These are phyloP conservation scores for Pipra filicauda DNA, from an alignment of 2,113 vertebrate genomes.

Conservation along the genomic window DNA sequence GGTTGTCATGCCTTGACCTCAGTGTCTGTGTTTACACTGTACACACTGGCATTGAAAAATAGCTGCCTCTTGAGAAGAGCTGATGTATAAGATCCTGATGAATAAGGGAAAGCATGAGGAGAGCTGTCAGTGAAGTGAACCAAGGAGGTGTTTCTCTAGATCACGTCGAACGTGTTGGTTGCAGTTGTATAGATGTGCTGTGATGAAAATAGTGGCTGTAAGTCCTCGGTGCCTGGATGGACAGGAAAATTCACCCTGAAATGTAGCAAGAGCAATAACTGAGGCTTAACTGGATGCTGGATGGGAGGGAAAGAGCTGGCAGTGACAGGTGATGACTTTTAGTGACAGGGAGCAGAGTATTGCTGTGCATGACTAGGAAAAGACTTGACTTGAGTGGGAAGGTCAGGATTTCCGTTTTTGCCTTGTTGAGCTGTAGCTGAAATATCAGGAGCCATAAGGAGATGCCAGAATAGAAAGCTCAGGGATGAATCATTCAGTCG, in stretches of 20 bases:
- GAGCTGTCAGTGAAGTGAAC: neutral
- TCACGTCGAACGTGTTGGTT: fast-evolving
- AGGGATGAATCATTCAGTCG: neutral
- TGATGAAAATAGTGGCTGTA: neutral
- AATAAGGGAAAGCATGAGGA: neutral
- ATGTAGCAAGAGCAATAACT: neutral
- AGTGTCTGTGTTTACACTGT: neutral
- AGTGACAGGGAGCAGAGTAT: neutral
- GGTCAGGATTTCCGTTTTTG: neutral
- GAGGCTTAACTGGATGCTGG: neutral
- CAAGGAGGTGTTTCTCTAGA: neutral
- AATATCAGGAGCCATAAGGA: neutral
- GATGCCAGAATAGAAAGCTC: neutral
- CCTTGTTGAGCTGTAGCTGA: neutral
- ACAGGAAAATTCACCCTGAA: neutral
- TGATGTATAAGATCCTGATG: neutral
- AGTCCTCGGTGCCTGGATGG: neutral
- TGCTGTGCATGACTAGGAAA: neutral
- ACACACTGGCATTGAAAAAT: fast-evolving
- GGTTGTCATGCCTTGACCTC: fast-evolving
- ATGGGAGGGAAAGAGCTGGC: neutral
- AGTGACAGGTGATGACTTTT: neutral
- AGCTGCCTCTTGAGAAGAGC: neutral
- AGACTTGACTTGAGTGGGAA: neutral
- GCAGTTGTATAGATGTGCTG: neutral